These are phyloP conservation scores for Strongylocentrotus purpuratus DNA, from an alignment of 35 echinoderm and acorn worm species.

Conservation along the genomic window DNA sequence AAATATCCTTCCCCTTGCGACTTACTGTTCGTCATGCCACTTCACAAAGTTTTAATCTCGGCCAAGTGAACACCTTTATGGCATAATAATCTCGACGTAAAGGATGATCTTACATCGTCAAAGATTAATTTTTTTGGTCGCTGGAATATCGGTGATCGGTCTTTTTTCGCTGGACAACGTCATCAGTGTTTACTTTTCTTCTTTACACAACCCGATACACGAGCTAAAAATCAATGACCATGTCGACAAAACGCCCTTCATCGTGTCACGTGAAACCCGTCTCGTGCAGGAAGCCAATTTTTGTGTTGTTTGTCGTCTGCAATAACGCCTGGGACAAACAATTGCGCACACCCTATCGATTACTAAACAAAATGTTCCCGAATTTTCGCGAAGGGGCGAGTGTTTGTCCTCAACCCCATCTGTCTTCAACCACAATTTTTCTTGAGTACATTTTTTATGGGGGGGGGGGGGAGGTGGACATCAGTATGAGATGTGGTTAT, in stretches of 20 bases:
- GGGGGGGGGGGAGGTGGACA: neutral
- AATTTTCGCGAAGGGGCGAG: neutral
- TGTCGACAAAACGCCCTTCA: constrained; percentile 26
- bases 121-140: neutral
- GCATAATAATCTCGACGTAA: neutral
- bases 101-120: neutral
- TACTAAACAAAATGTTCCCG: neutral
- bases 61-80: neutral
- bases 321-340: constrained; percentile 9
- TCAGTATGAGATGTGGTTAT: too few relatives aligned
- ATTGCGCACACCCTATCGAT: neutral
- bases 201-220: constrained; percentile 20
- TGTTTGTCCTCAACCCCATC: neutral
- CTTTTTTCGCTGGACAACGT: neutral
- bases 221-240: neutral
- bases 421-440: neutral
- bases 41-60: neutral
- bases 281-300: neutral
- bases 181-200: neutral
- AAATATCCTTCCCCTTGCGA: neutral
- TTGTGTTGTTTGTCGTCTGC: constrained; percentile 22
- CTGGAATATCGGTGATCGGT: constrained; percentile 1
- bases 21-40: neutral
- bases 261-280: constrained; percentile 32
- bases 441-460: neutral